Percentiles rank a stretch among this genome's conserved stretches.
phyloP scores from a whole-genome alignment of 2,113 vertebrate genomes.

The Otus sunia region DNA sequence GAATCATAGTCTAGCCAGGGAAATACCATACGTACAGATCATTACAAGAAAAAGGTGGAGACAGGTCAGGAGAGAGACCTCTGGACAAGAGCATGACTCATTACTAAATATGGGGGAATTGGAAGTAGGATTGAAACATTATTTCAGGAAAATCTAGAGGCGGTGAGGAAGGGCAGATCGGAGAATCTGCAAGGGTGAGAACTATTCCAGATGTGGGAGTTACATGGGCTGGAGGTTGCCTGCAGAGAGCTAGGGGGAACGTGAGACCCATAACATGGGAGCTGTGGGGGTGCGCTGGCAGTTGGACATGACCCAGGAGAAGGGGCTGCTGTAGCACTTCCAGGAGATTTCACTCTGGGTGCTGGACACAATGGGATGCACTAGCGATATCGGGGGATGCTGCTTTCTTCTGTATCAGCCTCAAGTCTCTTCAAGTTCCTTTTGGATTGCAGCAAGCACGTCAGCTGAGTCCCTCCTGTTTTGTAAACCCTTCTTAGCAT shows the following conservation, averaged over 20 bases:
- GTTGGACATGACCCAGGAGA: not conserved
- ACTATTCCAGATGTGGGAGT: not conserved
- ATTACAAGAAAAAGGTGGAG: not conserved
- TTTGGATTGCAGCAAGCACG: not conserved
- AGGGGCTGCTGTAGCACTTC: not conserved
- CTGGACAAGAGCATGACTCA: not conserved
- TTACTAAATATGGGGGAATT: not conserved
- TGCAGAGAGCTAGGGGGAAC: not conserved
- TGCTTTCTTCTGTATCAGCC: not conserved
- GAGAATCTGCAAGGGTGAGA: not conserved
- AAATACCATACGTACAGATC: not conserved
- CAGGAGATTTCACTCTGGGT: not conserved
- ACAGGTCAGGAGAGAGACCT: not conserved
- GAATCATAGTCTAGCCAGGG: not conserved
- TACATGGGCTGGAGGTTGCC: not conserved
- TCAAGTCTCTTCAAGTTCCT: not conserved
- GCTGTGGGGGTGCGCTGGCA: not conserved
- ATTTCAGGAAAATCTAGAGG: not conserved
- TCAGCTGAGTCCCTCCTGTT: not conserved
- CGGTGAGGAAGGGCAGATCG: not conserved
- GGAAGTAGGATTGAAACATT: not conserved
- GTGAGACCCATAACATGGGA: rapidly evolving
- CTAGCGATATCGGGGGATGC: not conserved
- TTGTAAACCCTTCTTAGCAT: not conserved
- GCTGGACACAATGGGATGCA: not conserved